Base-by-base conservation (phyloP, 2,113 vertebrate genomes). In the Nesoenas mayeri region DNA sequence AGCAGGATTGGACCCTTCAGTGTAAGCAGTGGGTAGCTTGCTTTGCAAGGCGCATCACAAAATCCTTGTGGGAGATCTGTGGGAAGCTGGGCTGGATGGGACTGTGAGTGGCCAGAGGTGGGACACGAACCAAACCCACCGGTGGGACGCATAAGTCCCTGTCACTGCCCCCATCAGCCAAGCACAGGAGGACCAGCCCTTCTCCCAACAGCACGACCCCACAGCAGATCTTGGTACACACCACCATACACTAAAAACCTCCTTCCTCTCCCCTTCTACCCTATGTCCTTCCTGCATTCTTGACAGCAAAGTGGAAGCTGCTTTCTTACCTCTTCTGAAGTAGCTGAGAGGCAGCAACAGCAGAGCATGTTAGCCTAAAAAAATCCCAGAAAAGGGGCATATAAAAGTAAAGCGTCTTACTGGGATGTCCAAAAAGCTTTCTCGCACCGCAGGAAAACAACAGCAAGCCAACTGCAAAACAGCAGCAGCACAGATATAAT, bases 281-380 rank as follows among this genome's bases (percentile, higher is more conserved):
- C 40, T 21, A 20, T 1, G 3, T 44, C 50, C 22, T 31, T 42
- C 31, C 80, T 28, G 31, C 9, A 0, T 4, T 34, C 18, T 12
- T 53, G 56, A 16, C 2, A 4, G 18, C 32, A 70, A n/a, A 21
- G 25, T 10, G 40, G 56, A 44, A 77, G 36, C 26, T 31, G 42
- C 66, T 73, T 56, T 61, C 89, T 95, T 88, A 69, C 71, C 77
- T 96, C 79, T 77, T 53, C 78, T 48, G 70, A 38, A 80, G 58
- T 4, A 47, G 32, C 25, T 79, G 42, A 47, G 51, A 61, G 47
- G 32, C 61, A 87, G 81, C 66, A 89, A 67, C 32, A 95, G 9
- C 34, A 51, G 22, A 86, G 38, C 70, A 92, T 89, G 19, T 40
- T 58, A 58, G 65, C 79, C 50, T 56, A 10, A 51, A 60, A 62